Base-by-base conservation (phyloP, 2,888 invertebrate species). In the Frankliniella fusca region DNA sequence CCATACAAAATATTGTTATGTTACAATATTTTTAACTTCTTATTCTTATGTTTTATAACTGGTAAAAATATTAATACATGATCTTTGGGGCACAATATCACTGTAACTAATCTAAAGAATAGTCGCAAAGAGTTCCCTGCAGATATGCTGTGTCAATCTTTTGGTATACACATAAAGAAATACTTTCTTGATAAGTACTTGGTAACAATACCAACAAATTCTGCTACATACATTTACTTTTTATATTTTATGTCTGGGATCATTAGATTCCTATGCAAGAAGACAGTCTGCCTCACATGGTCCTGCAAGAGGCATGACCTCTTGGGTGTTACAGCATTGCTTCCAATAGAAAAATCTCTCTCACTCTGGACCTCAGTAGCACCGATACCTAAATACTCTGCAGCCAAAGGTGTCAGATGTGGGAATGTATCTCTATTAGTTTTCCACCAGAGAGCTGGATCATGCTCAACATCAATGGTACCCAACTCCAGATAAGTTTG, bases 291-390 rank as follows among this genome's bases (percentile, higher is more conserved):
- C 20, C 65, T 65, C 11, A 65, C 65, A 65, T 65, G 65, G 11
- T 65, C 65, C 11, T 18, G 15, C 11, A 11, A 18, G 11, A 65
- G 20, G 20, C 20, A 18, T 20, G 20, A 18, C 20, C 65, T 65
- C 20, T 65, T 65, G 65, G 50, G 15, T 9, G 50, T 50, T 15
- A 50, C 50, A 50, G 50, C 15, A 50, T 50, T 50, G 50, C 50
- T 65, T 11, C 65, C 65, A 65, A 20, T 20, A 65, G 65, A 65
- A 20, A 18, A 18, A 20, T 65, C 65, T 20, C 65, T 65, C 20
- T 65, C 65, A 65, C 65, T 65, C 20, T 65, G 65, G 65, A 65
- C 65, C 65, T 65, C 65, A 18, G 65, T 65, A 20, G 65, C 15
- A 65, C 15, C 65, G 20, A 65, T 65, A 20, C 65, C 65, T 20